Evolutionary conservation across 2,797 vertebrate species (phyloP), one percentile per base, ranked within the genome.

Genomic region (Ficedula albicollis): DNA sequence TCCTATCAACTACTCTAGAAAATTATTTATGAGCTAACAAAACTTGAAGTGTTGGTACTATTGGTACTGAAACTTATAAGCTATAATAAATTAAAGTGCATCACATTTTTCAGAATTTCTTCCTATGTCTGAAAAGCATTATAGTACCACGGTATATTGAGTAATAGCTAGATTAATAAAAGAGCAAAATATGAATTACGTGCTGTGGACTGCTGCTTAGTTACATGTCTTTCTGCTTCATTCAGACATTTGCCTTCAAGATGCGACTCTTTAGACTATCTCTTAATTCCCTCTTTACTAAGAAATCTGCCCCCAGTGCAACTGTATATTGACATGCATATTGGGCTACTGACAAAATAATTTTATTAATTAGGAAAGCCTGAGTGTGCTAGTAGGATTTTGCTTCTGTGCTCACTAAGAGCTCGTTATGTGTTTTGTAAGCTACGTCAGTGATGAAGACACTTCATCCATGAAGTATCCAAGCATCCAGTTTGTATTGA

Each of bases 201-300:
- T 51, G 27, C 43, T 73, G 38, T 4, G 85, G 64, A 25, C 38
- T 69, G 59, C 60, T 56, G 49, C 58, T 67, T 68, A 70, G 44
- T 43, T 74, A 85, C 5, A 13, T 25, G 4, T 27, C 59, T 83
- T 85, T 48, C 59, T 77, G 30, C 32, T 76, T 76, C 58, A 13
- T 63, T 62, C 52, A 80, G 25, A 49, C 10, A 41, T 64, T 52
- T 56, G 27, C 43, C 39, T 83, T 88, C 26, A 38, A 19, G 18
- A 38, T 0, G 0, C 18, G 20, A 84, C 27, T 76, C 54, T 70
- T 63, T 2, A 56, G 15, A 56, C 8, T 46, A 26, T 51, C 58
- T 70, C 58, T 34, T 51, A 52, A 25, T 29, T 63, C 21, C 58
- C 26, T 44, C 39, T 82, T 69, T 48, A 64, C 38, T 64, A 52